Evolutionary conservation across 2,888 invertebrate genomes (phyloP), one percentile per base, ranked within the genome.

Genomic region (Diadegma fenestrale): DNA sequence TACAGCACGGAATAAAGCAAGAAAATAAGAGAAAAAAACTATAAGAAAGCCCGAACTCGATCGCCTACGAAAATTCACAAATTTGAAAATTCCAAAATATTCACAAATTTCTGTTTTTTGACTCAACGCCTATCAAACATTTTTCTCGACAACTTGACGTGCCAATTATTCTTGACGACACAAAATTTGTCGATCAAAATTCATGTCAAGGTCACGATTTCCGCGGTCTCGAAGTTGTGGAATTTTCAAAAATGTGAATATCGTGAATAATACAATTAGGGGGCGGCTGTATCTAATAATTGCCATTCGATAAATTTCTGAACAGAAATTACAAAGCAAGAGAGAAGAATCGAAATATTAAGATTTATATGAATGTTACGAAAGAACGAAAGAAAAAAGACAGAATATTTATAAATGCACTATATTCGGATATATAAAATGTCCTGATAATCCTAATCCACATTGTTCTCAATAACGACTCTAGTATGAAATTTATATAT

Each of bases 401-500:
- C 58, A 71, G 1, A 83, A 45, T 80, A 77, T 84, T 81, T 73
- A 68, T 84, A 41, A 48, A 73, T 58, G 72, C 66, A 80, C 54
- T 80, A 64, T 58, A 58, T 69, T 45, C 68, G 78, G 41, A 37
- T 77, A 81, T 58, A 51, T 58, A 12, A 26, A 78, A 17, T 54
- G 37, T 41, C 69, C 58, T 30, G 63, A 78, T 54, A 37, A 73
- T 30, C 41, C 77, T 77, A 72, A 77, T 80, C 77, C 45, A 72
- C 33, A 64, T 58, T 72, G 61, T 80, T 68, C 73, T 63, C 48
- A 45, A 81, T 63, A 64, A 73, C 17, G 64, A 75, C 71, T 76
- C 51, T 43, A 54, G 63, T 80, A 80, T 71, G 61, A 71, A 84
- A 33, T 77, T 33, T 77, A 82, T 77, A 77, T 87, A 84, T 84